Percentiles rank a stretch among this genome's conserved stretches.
Conservation (phyloP, 2,113 vertebrate species). For the Lagopus leucura region DNA sequence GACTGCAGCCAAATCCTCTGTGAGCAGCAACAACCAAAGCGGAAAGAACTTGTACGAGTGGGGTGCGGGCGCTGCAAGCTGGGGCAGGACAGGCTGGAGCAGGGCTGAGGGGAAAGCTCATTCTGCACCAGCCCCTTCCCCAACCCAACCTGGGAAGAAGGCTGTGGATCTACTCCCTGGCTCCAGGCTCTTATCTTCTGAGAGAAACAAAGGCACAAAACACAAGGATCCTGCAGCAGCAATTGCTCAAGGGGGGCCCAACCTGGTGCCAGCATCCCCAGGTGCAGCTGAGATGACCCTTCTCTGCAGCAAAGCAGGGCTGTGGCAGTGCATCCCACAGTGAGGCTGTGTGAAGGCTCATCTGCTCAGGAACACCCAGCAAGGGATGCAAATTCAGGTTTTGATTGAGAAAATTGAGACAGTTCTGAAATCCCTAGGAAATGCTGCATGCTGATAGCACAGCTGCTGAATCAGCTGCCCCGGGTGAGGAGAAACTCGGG, state of each 20-base stretch:
- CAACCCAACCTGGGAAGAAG: not conserved
- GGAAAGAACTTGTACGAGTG: conserved; percentile 36
- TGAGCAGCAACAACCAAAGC: conserved; percentile 10
- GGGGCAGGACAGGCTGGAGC: not conserved
- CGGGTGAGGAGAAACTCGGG: not conserved
- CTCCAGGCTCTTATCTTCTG: not conserved
- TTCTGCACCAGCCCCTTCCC: not conserved
- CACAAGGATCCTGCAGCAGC: not conserved
- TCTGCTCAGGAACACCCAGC: not conserved
- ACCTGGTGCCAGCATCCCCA: fast-evolving
- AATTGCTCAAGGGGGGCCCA: not conserved
- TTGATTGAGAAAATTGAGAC: not conserved
- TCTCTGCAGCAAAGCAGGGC: not conserved
- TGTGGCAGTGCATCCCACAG: not conserved
- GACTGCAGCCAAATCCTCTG: not conserved
- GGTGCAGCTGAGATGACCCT: not conserved
- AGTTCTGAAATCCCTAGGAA: not conserved
- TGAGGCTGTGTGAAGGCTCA: not conserved
- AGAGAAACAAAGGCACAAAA: conserved; percentile 5
- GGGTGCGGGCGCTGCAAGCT: fast-evolving
- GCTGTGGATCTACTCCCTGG: not conserved
- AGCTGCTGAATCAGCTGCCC: conserved; percentile 18
- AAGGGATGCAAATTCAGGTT: not conserved
- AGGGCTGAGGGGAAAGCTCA: fast-evolving
- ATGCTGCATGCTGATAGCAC: not conserved